Evolutionary conservation across 2,888 invertebrate species (phyloP).

Genomic region (Cyrtodaria siliqua): DNA sequence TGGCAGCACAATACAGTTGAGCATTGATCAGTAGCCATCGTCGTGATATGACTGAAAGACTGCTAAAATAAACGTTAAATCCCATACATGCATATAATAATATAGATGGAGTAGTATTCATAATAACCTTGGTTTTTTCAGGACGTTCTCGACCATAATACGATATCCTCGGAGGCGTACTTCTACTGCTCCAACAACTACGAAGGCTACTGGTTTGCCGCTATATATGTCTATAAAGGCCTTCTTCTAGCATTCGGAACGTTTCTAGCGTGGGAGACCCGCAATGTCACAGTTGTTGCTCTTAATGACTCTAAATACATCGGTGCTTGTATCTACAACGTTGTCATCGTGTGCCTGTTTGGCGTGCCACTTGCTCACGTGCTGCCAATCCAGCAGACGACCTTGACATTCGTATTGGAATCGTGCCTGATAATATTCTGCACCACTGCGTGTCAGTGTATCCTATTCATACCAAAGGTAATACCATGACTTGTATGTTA

Average conservation of each 20-base stretch:
- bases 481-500: no score
- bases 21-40: no score
- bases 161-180: conserved; percentile 36
- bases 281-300: conserved; percentile 68
- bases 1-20: no score
- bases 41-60: no score
- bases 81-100: no score
- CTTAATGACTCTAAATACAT: conserved; percentile 77
- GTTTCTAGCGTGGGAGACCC: conserved; percentile 78
- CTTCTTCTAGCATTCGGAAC: conserved; percentile 74
- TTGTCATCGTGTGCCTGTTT: conserved; percentile 69
- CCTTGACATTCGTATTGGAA: conserved; percentile 62
- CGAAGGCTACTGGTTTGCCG: conserved; percentile 68
- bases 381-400: conserved; percentile 61
- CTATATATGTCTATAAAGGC: conserved; percentile 73
- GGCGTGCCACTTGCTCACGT: conserved; percentile 67
- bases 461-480: conserved; percentile 78
- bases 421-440: conserved; percentile 68
- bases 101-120: no score
- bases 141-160: conserved; percentile 37
- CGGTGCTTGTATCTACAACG: conserved; percentile 78
- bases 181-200: conserved; percentile 34
- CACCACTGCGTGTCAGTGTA: conserved; percentile 70
- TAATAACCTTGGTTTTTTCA: conserved; percentile 15
- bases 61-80: no score